These are phyloP conservation scores for Lathamus discolor DNA, from an alignment of 2,113 vertebrate species.

Conservation along the genomic window DNA sequence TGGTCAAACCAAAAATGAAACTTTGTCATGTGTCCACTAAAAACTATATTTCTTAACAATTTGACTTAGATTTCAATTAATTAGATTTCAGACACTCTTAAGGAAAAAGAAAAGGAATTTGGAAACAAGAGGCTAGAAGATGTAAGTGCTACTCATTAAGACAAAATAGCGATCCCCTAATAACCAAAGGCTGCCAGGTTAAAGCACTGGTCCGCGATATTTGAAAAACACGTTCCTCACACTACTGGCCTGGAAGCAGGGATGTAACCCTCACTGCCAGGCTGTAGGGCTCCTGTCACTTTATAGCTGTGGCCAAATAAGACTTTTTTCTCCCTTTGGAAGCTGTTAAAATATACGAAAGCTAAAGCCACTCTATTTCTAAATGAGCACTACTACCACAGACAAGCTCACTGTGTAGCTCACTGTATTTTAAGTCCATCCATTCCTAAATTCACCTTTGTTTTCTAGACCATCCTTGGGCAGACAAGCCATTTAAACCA, in stretches of 20 bases:
- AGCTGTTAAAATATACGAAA: background rate
- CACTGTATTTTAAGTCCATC: background rate
- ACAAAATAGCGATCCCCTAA: background rate
- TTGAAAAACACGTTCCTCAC: background rate
- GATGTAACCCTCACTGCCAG: background rate
- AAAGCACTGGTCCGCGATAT: rapidly evolving
- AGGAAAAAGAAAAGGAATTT: background rate
- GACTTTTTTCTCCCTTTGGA: background rate
- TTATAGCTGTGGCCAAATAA: background rate
- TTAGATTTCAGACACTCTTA: background rate
- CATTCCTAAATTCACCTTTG: background rate
- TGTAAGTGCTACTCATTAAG: rapidly evolving
- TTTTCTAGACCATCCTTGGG: background rate
- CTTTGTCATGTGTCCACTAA: background rate
- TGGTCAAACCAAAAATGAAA: background rate
- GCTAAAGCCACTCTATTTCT: background rate
- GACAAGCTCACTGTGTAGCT: background rate
- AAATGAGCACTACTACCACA: background rate
- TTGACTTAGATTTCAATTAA: background rate
- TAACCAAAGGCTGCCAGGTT: background rate
- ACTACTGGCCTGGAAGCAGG: background rate
- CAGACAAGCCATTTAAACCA: background rate
- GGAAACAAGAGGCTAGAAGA: background rate
- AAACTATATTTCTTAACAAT: background rate
- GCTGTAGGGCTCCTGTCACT: background rate